Evolutionary conservation across 2,113 vertebrate species (phyloP), one percentile per base, ranked within the genome.

Genomic region (Gila orcuttii): DNA sequence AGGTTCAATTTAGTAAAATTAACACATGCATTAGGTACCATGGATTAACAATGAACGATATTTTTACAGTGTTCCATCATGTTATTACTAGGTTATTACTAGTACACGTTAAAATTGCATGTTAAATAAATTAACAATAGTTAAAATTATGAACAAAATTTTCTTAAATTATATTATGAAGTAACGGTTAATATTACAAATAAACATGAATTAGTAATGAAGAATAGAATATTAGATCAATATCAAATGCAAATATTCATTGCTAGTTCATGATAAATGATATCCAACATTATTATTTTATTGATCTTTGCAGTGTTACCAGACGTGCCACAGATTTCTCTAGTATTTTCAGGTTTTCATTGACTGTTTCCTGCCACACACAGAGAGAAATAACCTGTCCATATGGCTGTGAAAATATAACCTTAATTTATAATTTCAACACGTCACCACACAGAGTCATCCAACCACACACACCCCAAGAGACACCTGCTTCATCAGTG

Each of bases 401-500:
- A 69, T 82, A 82, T 52, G 42, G 62, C 62, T 21, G 45, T 31
- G 15, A 82, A 82, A 64, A 33, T 1, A 68, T 82, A n/a, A 52
- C 39, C 62, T 82, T 62, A 25, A 3, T 36, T 79, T 62, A 79
- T 79, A 8, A 79, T 79, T 79, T 79, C 21, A 62, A 78, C 42
- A 47, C 11, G 60, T 19, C 73, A 31, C 71, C 59, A 75, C 23
- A 31, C 39, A 82, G 19, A 82, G 19, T n/a, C 17, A 79, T 66
- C 4, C 1, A 76, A 64, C 21, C 39, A 69, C 25, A 9, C 52
- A 62, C 59, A 69, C 55, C 52, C 47, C 55, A 33, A 82, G 81
- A 73, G 77, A 73, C 79, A 85, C 79, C 86, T 87, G 76, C 50
- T 86, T 79, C 28, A 74, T 66, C 82, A 85, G 81, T 47, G 66